Percentiles rank a stretch among this genome's conserved stretches.
phyloP scores from a whole-genome alignment of 2,113 vertebrate genomes.

The Chaenocephalus aceratus region DNA sequence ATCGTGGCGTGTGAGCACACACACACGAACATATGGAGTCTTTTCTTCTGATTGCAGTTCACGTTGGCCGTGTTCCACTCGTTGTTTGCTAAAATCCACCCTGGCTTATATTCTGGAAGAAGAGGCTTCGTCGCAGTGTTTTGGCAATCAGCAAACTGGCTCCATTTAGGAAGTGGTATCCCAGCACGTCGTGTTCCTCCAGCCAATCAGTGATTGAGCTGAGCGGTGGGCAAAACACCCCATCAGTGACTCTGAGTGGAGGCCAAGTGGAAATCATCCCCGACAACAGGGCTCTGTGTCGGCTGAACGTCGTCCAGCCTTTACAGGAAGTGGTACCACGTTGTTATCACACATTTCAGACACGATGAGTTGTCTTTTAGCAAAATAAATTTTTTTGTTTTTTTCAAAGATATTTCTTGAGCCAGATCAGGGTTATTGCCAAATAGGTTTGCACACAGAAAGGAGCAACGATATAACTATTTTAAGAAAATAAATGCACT shows the following conservation, averaged over 20 bases:
- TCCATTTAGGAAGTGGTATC: conserved; percentile 20
- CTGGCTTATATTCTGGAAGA: conserved; percentile 17
- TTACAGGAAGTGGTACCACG: not conserved
- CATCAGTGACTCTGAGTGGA: conserved; percentile 2
- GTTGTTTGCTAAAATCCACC: conserved; percentile 42
- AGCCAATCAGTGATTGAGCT: conserved; percentile 23
- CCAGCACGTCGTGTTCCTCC: conserved; percentile 7
- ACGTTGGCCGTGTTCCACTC: not conserved
- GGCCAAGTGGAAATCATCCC: conserved; percentile 7
- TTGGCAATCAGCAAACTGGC: conserved; percentile 38
- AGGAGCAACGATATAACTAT: too few species aligned
- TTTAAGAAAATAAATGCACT: too few species aligned
- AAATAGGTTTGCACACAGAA: too few species aligned
- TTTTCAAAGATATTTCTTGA: too few species aligned
- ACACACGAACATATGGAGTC: conserved; percentile 2
- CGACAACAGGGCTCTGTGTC: conserved; percentile 5
- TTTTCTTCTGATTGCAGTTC: conserved; percentile 19
- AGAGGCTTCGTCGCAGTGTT: conserved; percentile 21
- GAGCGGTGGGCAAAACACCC: conserved; percentile 6
- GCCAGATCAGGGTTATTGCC: too few species aligned
- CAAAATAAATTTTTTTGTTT: too few species aligned
- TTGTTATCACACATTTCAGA: not conserved
- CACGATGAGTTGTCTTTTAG: not conserved
- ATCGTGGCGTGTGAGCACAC: conserved; percentile 11
- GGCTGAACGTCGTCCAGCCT: not conserved